Conservation (phyloP, 2,113 vertebrate genomes). For the Dasypus novemcinctus region DNA sequence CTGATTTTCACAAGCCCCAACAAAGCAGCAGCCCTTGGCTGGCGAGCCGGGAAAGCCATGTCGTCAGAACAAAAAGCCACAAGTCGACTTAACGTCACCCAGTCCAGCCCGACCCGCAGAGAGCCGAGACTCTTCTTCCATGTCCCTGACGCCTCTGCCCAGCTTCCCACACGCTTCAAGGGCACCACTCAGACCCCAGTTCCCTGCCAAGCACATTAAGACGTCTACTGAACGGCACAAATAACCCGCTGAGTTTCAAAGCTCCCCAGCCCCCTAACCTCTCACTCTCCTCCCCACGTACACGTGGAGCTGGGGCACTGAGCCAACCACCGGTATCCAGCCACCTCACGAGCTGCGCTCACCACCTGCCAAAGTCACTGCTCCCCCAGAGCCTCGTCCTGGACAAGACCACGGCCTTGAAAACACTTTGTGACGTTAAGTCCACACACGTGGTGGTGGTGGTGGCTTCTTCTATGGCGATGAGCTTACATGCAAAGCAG, state of each 20-base stretch:
- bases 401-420: background rate
- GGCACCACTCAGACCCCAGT: background rate
- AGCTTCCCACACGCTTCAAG: background rate
- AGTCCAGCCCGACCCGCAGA: background rate
- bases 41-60: background rate
- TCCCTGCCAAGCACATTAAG: background rate
- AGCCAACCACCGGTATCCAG: background rate
- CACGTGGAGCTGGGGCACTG: fast-evolving
- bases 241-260: too few species aligned
- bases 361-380: fast-evolving
- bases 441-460: fast-evolving
- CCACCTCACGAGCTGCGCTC: background rate
- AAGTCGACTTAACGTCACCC: background rate
- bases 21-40: background rate
- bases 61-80: background rate
- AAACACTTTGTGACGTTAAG: background rate
- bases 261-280: background rate
- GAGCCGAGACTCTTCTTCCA: background rate
- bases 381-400: background rate
- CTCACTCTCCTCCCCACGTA: fast-evolving
- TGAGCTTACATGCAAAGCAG: background rate
- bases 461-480: background rate
- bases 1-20: background rate
- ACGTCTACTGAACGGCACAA: fast-evolving
- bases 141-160: background rate